These are phyloP conservation scores for Heliothis peltigera DNA, from an alignment of 2,888 invertebrate genomes.

Conservation along the genomic window DNA sequence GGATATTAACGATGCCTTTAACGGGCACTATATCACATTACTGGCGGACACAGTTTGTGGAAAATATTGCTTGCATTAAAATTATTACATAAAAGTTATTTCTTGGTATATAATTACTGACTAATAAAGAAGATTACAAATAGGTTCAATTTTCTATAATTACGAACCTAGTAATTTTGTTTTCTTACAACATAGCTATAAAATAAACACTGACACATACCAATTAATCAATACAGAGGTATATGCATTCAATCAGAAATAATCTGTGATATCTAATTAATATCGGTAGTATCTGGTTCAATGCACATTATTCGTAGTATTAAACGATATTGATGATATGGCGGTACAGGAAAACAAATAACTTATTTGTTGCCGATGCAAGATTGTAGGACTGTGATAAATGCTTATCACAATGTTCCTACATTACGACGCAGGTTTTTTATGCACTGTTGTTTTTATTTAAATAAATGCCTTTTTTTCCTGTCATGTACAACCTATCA, in stretches of 20 bases:
- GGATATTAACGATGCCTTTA: conserved; percentile 35
- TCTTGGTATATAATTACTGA: conserved; percentile 1
- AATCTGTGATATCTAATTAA: conserved; percentile 11
- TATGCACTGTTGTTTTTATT: too few relatives aligned
- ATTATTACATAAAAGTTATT: too few relatives aligned
- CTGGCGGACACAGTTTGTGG: neutral
- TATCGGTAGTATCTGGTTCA: conserved; percentile 13
- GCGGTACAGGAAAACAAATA: neutral
- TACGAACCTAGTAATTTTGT: too few relatives aligned
- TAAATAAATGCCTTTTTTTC: too few relatives aligned
- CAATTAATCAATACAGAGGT: neutral
- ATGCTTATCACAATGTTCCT: conserved; percentile 7
- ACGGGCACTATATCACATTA: conserved; percentile 32
- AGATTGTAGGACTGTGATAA: conserved; percentile 14
- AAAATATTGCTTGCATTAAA: conserved; percentile 9
- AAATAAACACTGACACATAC: neutral
- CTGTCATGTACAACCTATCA: neutral
- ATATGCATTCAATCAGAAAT: conserved; percentile 23
- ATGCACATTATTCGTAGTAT: conserved; percentile 19
- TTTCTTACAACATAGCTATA: too few relatives aligned
- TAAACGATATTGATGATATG: conserved; percentile 1
- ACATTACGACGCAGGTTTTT: neutral
- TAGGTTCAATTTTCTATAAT: too few relatives aligned
- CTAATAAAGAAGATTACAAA: neutral
- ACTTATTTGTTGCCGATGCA: conserved; percentile 14